Evolutionary conservation across 2,113 vertebrate species (phyloP).

Genomic region (Ovis aries): ARS-UI_Ramb_v3.0 NC_056056.1:104250001-104250500

Average conservation of each 20-base stretch:
- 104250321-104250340: not conserved
- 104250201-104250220: not conserved
- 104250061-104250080: not conserved
- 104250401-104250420: not conserved
- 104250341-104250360: not conserved
- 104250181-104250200: not conserved
- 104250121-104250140: not conserved
- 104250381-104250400: not conserved
- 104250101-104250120: not conserved
- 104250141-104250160: not conserved
- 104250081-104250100: not conserved
- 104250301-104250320: not conserved
- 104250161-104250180: not conserved
- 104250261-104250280: not conserved
- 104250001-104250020: not conserved
- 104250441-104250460: not conserved
- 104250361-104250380: not conserved
- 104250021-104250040: not conserved
- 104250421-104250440: not conserved
- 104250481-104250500: not conserved
- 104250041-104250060: not conserved
- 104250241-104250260: not conserved
- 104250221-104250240: not conserved
- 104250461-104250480: not conserved
- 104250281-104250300: not conserved